phyloP scores from a whole-genome alignment of 2,888 invertebrate species.

The Hyalella azteca region DNA sequence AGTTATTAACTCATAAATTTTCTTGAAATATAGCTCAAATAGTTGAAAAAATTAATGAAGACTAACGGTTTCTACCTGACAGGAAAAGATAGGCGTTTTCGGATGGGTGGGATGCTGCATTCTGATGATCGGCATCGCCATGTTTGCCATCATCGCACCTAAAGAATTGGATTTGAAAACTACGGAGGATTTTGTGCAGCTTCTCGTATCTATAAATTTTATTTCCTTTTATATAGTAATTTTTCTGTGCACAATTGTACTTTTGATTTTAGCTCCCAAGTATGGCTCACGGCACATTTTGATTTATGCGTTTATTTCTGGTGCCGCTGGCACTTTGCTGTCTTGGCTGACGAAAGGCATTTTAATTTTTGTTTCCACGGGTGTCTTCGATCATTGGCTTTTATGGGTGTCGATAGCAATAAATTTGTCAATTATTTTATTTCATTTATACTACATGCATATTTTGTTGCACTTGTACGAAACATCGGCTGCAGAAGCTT shows the following conservation, averaged over 20 bases:
- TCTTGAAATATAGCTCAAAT: no score
- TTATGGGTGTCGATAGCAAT: background rate
- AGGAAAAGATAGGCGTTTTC: background rate
- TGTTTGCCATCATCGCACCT: background rate
- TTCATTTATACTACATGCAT: background rate
- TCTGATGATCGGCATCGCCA: background rate
- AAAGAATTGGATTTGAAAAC: background rate
- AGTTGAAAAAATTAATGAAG: no score
- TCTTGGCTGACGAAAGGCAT: background rate
- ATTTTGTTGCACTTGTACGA: background rate
- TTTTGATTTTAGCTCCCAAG: background rate
- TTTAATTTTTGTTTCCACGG: conserved; percentile 64
- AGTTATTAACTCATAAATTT: no score
- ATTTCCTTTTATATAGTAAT: background rate
- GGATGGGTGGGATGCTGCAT: background rate
- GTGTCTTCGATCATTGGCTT: conserved; percentile 65
- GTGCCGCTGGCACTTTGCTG: background rate
- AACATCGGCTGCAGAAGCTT: background rate
- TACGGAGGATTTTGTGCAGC: background rate
- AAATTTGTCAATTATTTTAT: background rate
- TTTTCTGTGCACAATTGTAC: background rate
- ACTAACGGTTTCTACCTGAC: background rate
- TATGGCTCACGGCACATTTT: background rate
- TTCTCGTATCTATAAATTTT: background rate
- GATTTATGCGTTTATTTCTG: background rate